A percentile compares a stretch with the other conserved stretches of the same genome.
Evolutionary conservation across 92 coral and sea anemone species (phyloP).

Genomic region (Porites divaricata): DNA sequence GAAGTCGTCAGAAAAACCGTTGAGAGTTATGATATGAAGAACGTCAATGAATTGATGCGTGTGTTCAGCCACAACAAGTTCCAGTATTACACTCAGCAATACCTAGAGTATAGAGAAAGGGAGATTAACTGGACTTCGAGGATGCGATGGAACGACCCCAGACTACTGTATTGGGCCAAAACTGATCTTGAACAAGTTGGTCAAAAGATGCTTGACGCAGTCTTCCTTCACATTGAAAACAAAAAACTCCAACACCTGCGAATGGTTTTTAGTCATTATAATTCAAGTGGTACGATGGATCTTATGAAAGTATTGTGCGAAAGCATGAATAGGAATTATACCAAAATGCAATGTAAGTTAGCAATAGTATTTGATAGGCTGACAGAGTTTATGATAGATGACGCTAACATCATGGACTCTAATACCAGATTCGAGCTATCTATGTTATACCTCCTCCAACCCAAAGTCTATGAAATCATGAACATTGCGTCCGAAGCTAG

Average conservation of each 20-base stretch:
- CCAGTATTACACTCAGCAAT: slow-evolving; percentile 23
- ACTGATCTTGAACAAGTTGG: slow-evolving; percentile 49
- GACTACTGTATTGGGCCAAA: slow-evolving; percentile 57
- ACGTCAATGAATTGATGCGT: slow-evolving; percentile 18
- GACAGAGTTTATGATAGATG: slow-evolving; percentile 50
- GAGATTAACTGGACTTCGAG: slow-evolving; percentile 58
- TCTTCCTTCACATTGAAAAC: slow-evolving; percentile 43
- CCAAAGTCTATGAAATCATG: slow-evolving; percentile 55
- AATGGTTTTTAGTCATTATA: slow-evolving; percentile 48
- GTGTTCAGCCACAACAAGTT: too few relatives aligned
- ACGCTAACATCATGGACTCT: slow-evolving; percentile 36
- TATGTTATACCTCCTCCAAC: slow-evolving; percentile 61
- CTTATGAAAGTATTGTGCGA: slow-evolving; percentile 46
- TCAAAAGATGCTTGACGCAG: slow-evolving; percentile 42
- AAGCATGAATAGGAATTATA: slow-evolving; percentile 27
- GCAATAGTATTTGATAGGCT: slow-evolving; percentile 56
- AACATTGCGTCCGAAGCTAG: slow-evolving; percentile 49
- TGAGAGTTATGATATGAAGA: slow-evolving; percentile 31
- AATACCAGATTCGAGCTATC: slow-evolving; percentile 54
- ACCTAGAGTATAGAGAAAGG: slow-evolving; percentile 7
- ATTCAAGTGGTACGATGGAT: slow-evolving; percentile 44
- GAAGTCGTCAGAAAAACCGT: slow-evolving; percentile 35
- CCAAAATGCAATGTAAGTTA: slow-evolving; percentile 60
- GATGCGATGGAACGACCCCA: slow-evolving; percentile 69
- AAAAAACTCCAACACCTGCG: slow-evolving; percentile 47